These are phyloP conservation scores for Coracias cyanogaster DNA, from an alignment of 2,797 vertebrate species.

Conservation along the genomic window DNA sequence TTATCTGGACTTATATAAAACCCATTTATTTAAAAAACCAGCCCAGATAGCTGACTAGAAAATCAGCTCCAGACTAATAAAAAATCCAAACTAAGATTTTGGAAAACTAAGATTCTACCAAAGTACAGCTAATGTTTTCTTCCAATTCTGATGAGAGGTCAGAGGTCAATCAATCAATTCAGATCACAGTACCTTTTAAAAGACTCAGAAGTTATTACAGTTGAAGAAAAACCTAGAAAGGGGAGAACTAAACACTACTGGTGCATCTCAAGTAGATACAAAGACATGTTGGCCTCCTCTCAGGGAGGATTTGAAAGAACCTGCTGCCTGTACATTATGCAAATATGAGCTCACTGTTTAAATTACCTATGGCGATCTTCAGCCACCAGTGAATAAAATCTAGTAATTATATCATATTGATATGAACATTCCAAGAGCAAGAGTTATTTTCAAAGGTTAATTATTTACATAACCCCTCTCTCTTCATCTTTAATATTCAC, in stretches of 20 bases:
- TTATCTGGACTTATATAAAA: not conserved
- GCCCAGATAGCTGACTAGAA: not conserved
- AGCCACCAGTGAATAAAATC: constrained; percentile 72
- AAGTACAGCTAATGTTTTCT: not conserved
- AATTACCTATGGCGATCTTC: constrained; percentile 69
- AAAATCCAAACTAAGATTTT: not conserved
- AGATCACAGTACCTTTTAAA: not conserved
- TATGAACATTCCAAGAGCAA: constrained; percentile 63
- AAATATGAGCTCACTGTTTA: constrained; percentile 69
- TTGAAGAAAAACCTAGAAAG: not conserved
- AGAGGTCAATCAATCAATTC: not conserved
- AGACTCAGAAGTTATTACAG: not conserved
- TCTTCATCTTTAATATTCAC: constrained; percentile 46
- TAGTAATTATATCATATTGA: constrained; percentile 74
- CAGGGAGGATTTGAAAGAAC: constrained; percentile 3
- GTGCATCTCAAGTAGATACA: not conserved
- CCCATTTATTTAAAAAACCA: not conserved
- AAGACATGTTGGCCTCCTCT: not conserved
- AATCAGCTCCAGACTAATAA: not conserved
- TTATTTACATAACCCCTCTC: constrained; percentile 75
- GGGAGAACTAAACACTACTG: not conserved
- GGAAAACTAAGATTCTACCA: not conserved
- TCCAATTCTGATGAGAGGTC: not conserved
- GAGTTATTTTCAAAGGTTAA: constrained; percentile 79
- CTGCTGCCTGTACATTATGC: constrained; percentile 29